phyloP scores from a whole-genome alignment of 2,888 invertebrate genomes.

The Alloscopus bannaensis region DNA sequence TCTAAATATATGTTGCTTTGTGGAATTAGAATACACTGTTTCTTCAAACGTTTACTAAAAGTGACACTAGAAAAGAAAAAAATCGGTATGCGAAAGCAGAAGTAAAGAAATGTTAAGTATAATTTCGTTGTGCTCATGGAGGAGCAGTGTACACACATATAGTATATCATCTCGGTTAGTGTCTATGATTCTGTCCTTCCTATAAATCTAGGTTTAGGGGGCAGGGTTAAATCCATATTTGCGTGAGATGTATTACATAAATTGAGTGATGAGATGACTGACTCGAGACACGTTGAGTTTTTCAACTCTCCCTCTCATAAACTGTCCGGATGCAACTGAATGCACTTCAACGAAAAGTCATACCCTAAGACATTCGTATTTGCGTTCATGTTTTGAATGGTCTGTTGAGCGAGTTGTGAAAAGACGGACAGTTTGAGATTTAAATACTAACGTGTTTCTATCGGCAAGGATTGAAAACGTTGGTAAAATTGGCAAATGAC shows the following conservation, averaged over 20 bases:
- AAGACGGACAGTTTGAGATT: too few relatives aligned
- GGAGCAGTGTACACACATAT: not conserved
- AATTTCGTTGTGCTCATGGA: constrained; percentile 17
- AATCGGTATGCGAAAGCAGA: too few relatives aligned
- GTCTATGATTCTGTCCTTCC: constrained; percentile 52
- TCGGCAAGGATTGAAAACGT: too few relatives aligned
- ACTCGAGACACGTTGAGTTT: too few relatives aligned
- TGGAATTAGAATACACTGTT: too few relatives aligned
- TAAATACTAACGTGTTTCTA: too few relatives aligned
- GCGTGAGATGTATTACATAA: constrained; percentile 31
- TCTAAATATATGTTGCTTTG: too few relatives aligned
- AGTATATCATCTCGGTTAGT: constrained; percentile 7
- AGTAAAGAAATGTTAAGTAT: constrained; percentile 13
- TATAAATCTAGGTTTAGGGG: constrained; percentile 67
- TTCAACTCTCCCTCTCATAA: not conserved
- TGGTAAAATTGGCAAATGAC: not conserved
- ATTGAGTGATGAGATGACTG: constrained; percentile 26
- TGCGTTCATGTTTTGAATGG: too few relatives aligned
- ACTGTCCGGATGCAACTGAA: constrained; percentile 25
- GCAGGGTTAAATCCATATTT: constrained; percentile 64
- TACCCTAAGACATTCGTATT: too few relatives aligned
- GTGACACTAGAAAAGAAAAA: too few relatives aligned
- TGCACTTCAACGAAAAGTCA: constrained; percentile 7
- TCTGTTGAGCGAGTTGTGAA: too few relatives aligned
- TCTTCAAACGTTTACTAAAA: too few relatives aligned